Conservation (phyloP, 2,888 invertebrate genomes). For the Polyommatus icarus region DNA sequence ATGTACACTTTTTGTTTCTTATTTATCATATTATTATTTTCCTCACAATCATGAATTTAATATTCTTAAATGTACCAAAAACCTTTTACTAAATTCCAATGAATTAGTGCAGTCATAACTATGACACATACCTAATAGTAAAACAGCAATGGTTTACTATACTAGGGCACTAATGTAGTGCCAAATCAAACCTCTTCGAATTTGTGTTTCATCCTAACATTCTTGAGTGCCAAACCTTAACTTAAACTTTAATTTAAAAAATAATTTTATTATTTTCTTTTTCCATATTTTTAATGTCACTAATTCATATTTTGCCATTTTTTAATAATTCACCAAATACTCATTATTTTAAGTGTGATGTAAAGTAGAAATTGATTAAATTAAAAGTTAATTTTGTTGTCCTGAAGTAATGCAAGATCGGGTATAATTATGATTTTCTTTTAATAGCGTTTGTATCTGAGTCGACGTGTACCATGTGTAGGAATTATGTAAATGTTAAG, state of each 20-base stretch:
- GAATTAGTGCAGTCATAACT: neutral
- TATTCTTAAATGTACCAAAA: neutral
- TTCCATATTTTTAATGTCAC: neutral
- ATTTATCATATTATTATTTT: conserved; percentile 1
- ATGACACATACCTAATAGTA: neutral
- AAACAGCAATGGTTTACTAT: neutral
- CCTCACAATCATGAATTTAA: neutral
- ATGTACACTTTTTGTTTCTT: conserved; percentile 5
- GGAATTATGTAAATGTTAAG: conserved; percentile 62
- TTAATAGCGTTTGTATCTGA: conserved; percentile 59
- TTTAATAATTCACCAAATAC: neutral
- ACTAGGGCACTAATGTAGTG: too few species aligned
- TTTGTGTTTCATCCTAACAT: too few species aligned
- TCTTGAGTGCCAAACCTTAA: too few species aligned
- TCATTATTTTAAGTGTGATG: conserved; percentile 55
- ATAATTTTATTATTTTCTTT: neutral
- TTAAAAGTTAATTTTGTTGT: conserved; percentile 32
- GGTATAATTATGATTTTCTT: conserved; percentile 51
- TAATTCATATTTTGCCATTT: neutral
- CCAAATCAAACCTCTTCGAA: too few species aligned
- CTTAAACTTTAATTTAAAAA: too few species aligned
- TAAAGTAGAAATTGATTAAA: conserved; percentile 73
- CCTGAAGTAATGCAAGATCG: conserved; percentile 70
- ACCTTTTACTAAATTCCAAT: neutral
- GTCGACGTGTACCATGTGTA: conserved; percentile 54